Percentiles rank a stretch among this genome's conserved stretches.
Evolutionary conservation across 2,888 invertebrate genomes (phyloP).

Genomic region (Aelia acuminata): DNA sequence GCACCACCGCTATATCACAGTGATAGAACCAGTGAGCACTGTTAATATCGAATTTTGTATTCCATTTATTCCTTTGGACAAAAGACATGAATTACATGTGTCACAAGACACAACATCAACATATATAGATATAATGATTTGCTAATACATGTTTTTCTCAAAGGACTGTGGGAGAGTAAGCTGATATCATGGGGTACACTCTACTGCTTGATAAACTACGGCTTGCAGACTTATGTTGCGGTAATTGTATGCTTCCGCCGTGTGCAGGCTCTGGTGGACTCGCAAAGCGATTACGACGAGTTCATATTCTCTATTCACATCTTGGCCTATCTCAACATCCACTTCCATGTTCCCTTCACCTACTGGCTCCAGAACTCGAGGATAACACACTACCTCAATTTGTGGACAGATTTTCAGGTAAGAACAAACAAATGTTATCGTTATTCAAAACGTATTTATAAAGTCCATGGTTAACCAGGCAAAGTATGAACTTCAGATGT

Average conservation of each 20-base stretch:
- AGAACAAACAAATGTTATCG: too few species aligned
- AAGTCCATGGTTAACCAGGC: too few species aligned
- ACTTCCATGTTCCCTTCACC: slow-evolving; percentile 62
- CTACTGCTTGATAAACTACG: slow-evolving; percentile 61
- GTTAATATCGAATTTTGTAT: too few species aligned
- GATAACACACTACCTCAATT: slow-evolving; percentile 60
- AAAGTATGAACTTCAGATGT: too few species aligned
- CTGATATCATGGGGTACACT: slow-evolving; percentile 59
- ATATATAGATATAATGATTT: not conserved
- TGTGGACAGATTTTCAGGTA: slow-evolving; percentile 62
- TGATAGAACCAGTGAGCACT: too few species aligned
- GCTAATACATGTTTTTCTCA: not conserved
- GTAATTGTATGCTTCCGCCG: slow-evolving; percentile 58
- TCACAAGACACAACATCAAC: too few species aligned
- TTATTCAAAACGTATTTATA: too few species aligned
- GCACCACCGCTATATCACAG: too few species aligned
- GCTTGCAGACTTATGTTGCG: slow-evolving; percentile 61
- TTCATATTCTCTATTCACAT: slow-evolving; percentile 62
- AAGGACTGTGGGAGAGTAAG: slow-evolving; percentile 35
- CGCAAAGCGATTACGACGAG: slow-evolving; percentile 61
- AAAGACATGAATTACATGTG: too few species aligned
- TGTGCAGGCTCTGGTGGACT: slow-evolving; percentile 55
- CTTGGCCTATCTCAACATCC: slow-evolving; percentile 61
- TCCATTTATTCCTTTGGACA: too few species aligned
- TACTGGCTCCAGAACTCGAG: slow-evolving; percentile 59